Evolutionary conservation across 2,113 vertebrate species (phyloP).

Genomic region (Thryonomys swinderianus): DNA sequence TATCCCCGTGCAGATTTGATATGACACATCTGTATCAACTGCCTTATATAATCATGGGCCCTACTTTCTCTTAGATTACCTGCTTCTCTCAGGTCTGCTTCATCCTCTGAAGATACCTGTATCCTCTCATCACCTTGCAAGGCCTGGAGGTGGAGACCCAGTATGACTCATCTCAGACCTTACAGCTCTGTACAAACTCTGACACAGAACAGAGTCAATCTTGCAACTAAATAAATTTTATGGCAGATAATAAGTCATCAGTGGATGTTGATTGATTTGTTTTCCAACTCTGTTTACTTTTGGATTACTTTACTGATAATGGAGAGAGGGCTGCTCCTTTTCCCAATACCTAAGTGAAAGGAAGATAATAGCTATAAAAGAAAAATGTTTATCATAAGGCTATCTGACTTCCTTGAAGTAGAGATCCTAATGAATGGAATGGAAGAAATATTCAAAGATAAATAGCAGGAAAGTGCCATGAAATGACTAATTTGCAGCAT

Average conservation of each 20-base stretch:
- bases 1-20: background rate
- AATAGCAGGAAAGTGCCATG: background rate
- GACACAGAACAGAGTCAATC: background rate
- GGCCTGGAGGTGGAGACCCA: background rate
- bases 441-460: background rate
- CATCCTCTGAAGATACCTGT: background rate
- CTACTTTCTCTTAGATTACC: background rate
- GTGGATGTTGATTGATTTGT: background rate
- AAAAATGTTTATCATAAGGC: background rate
- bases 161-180: background rate
- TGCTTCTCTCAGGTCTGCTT: background rate
- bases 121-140: background rate
- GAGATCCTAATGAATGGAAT: background rate
- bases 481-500: conserved; percentile 35
- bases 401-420: conserved; percentile 11
- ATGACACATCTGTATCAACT: background rate
- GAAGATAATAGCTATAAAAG: background rate
- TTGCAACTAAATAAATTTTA: background rate
- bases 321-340: background rate
- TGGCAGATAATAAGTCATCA: background rate
- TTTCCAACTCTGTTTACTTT: conserved; percentile 21
- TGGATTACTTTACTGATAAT: conserved; percentile 4
- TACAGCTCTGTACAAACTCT: background rate
- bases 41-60: background rate
- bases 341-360: background rate